phyloP scores from a whole-genome alignment of 2,888 invertebrate species.

The Gryllus longicercus region DNA sequence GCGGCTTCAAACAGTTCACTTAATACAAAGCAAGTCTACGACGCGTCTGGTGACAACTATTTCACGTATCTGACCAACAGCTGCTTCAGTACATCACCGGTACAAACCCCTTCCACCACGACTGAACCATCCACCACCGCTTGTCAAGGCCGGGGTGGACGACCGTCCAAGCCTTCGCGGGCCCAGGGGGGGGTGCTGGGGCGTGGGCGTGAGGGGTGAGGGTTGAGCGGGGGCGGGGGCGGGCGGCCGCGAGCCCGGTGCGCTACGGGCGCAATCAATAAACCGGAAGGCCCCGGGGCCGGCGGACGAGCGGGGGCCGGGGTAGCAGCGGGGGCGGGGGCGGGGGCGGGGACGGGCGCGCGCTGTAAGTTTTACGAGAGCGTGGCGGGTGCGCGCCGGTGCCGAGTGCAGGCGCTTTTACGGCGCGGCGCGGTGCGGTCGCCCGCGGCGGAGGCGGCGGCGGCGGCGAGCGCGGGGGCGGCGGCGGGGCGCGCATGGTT shows the following conservation, averaged over 20 bases:
- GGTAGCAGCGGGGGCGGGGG: neutral
- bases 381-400: neutral
- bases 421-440: neutral
- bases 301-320: neutral
- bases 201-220: neutral
- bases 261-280: constrained; percentile 3
- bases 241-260: constrained; percentile 2
- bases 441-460: neutral
- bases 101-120: too few species aligned
- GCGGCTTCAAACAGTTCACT: too few species aligned
- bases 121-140: too few species aligned
- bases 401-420: too few species aligned
- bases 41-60: too few species aligned
- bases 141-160: too few species aligned
- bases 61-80: too few species aligned
- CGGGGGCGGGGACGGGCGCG: neutral
- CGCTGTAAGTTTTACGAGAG: constrained; percentile 3
- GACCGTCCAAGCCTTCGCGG: too few species aligned
- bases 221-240: neutral
- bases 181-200: neutral
- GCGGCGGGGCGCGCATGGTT: neutral
- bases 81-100: too few species aligned
- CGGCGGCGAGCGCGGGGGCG: neutral
- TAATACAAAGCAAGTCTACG: too few species aligned
- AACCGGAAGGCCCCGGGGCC: neutral